Percentiles rank a stretch among this genome's conserved stretches.
phyloP scores from a whole-genome alignment of 1,140 invertebrate genomes.

The Zaprionus kolodkinae region DNA sequence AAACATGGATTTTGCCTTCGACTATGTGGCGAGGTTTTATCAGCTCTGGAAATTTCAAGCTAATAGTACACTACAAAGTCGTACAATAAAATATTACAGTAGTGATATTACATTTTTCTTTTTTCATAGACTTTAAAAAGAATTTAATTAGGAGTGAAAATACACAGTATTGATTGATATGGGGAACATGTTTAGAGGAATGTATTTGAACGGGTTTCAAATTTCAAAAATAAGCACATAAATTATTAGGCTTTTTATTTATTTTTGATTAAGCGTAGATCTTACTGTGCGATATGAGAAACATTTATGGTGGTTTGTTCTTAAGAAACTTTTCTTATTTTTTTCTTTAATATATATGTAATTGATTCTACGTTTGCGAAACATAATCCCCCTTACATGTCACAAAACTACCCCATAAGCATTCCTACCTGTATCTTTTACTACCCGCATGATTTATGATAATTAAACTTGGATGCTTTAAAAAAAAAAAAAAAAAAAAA shows the following conservation, averaged over 20 bases:
- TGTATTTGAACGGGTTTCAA: too few relatives aligned
- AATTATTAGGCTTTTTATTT: not conserved
- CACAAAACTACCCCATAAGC: not conserved
- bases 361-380: not conserved
- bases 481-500: not conserved
- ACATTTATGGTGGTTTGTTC: not conserved
- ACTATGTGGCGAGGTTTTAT: not conserved
- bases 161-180: too few relatives aligned
- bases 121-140: not conserved
- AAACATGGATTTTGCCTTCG: conserved; percentile 1
- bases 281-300: not conserved
- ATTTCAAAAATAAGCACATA: too few relatives aligned
- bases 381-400: not conserved
- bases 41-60: not conserved
- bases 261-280: not conserved
- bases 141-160: too few relatives aligned
- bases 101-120: not conserved
- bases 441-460: not conserved
- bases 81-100: not conserved
- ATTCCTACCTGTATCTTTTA: not conserved
- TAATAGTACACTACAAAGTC: not conserved
- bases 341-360: not conserved
- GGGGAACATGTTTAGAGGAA: too few relatives aligned
- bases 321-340: not conserved
- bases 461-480: not conserved